These are phyloP conservation scores for Crocallis elinguaria DNA, from an alignment of 2,888 invertebrate species.

Conservation along the genomic window DNA sequence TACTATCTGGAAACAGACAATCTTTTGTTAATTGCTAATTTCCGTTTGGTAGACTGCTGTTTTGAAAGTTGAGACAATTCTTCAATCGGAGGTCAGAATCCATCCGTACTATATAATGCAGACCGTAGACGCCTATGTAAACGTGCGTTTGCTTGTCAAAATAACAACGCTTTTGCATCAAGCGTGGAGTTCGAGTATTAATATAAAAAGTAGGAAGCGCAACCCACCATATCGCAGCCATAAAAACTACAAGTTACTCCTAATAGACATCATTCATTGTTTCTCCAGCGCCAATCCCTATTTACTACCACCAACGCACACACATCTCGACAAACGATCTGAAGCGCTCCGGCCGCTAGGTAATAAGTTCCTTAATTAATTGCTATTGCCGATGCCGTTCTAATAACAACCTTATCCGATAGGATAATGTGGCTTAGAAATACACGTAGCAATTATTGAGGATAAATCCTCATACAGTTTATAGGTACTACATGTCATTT, in stretches of 20 bases:
- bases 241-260: not conserved
- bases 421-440: conserved; percentile 31
- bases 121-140: no score
- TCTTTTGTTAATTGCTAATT: conserved; percentile 35
- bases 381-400: conserved; percentile 62
- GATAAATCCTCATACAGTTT: conserved; percentile 20
- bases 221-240: not conserved
- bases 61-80: conserved; percentile 1
- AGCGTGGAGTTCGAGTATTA: no score
- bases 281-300: not conserved
- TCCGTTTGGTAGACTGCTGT: conserved; percentile 21
- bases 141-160: no score
- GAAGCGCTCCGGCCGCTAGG: conserved; percentile 40
- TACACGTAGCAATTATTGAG: conserved; percentile 20
- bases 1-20: conserved; percentile 37
- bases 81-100: not conserved
- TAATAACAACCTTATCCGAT: conserved; percentile 42
- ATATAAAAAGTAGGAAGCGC: no score
- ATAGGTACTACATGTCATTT: conserved; percentile 14
- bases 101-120: no score
- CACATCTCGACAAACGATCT: conserved; percentile 43
- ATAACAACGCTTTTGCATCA: no score
- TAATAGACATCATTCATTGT: conserved; percentile 1
- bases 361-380: conserved; percentile 72
- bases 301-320: conserved; percentile 9